Base-by-base conservation (phyloP, 2,888 invertebrate genomes). In the Hirtodrosophila confusa region DNA sequence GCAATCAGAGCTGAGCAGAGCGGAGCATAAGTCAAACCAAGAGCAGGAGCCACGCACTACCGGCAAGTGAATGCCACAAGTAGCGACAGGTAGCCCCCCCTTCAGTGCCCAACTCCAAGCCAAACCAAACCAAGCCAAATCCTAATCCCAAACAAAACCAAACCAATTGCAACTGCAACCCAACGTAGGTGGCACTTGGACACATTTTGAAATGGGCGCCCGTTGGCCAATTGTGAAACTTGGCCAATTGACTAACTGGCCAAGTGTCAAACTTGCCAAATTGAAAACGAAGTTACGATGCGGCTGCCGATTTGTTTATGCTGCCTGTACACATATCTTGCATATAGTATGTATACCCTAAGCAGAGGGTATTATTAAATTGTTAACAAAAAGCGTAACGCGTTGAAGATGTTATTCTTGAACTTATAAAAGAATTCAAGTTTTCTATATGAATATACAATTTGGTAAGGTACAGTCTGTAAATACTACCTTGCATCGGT, bases 261-360 rank as follows among this genome's bases (percentile, higher is more conserved):
- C 71, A 71, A 82, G 86, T 80, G 80, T 80, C 80, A 78, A 80
- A 86, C 73, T 86, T 80, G 86, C 86, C 86, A 82, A 82, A 82
- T 82, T 85, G 82, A 72, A 82, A 82, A 82, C 82, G 85, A 87
- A 82, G 85, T 86, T 82, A 82, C 83, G 87, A 82, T 87, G 82
- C 87, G 69, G 68, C 70, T 78, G 75, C 66, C 39, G 82, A 82
- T 82, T 77, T 80, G 77, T 82, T 82, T 84, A 80, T 84, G 86
- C 67, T 65, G 73, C 80, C 50, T 69, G 60, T 55, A 27, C 49
- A 40, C 51, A 12, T 50, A 33, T 50, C 41, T 39, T 67, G 58
- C 47, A 58, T 3, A 43, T 36, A 36, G n/a, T 31, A 31, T 35
- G 7, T 3, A 51, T 63, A 60, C 67, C 8, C 44, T 66, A 10